Evolutionary conservation across 1,140 invertebrate species (phyloP).

Genomic region (Eciton burchellii): DNA sequence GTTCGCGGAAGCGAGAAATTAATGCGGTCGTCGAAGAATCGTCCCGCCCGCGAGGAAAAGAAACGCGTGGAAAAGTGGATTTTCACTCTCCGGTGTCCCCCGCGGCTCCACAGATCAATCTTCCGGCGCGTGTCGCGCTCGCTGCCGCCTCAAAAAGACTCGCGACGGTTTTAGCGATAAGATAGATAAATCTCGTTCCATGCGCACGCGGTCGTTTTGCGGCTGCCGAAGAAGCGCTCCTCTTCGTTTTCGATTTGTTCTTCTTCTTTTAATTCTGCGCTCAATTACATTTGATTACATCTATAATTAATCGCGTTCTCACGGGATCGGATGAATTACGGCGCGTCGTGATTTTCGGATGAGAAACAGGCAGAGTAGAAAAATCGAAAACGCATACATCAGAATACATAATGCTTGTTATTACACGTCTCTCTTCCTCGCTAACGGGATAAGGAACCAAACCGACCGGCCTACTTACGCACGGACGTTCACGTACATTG

Average conservation of each 20-base stretch:
- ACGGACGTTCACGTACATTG: slow-evolving; percentile 70
- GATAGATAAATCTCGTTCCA: slow-evolving; percentile 13
- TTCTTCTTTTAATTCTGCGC: too few relatives aligned
- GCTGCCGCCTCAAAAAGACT: too few relatives aligned
- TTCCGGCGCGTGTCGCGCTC: background rate
- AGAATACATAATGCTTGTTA: slow-evolving; percentile 74
- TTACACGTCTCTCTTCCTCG: slow-evolving; percentile 77
- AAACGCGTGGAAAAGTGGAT: slow-evolving; percentile 65
- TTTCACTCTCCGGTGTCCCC: slow-evolving; percentile 63
- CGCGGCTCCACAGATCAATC: background rate
- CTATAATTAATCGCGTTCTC: too few relatives aligned
- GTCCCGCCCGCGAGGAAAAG: slow-evolving; percentile 20
- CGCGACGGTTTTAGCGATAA: too few relatives aligned
- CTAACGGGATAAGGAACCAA: slow-evolving; percentile 79
- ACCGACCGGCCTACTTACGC: slow-evolving; percentile 78
- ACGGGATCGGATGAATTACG: background rate
- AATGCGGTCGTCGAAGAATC: slow-evolving; percentile 70
- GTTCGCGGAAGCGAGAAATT: slow-evolving; percentile 72
- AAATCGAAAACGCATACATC: slow-evolving; percentile 54
- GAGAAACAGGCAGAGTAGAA: slow-evolving; percentile 1
- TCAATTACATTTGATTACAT: too few relatives aligned
- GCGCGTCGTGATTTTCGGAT: background rate
- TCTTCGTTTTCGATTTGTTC: background rate
- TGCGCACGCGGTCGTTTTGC: background rate
- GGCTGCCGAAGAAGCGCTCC: background rate